phyloP scores from a whole-genome alignment of 2,113 vertebrate genomes.

The Hepsetus odoe region DNA sequence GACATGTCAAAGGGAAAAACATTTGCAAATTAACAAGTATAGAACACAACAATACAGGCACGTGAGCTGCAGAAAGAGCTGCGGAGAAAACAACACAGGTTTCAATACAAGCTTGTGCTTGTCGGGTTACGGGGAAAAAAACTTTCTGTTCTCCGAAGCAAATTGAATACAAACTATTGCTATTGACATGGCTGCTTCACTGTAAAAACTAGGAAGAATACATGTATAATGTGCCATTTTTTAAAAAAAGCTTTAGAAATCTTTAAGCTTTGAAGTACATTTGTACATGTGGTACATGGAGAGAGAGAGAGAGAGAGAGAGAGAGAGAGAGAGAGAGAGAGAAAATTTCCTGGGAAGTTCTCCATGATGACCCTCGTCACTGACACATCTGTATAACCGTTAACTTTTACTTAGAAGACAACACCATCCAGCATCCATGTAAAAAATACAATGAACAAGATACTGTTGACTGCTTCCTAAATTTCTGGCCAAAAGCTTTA shows the following conservation, averaged over 20 bases:
- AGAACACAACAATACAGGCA: conserved; percentile 44
- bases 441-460: background rate
- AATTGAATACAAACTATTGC: conserved; percentile 5
- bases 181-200: background rate
- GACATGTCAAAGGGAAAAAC: conserved; percentile 59
- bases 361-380: background rate
- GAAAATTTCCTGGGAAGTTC: too few relatives aligned
- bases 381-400: conserved; percentile 16
- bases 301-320: background rate
- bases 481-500: conserved; percentile 16
- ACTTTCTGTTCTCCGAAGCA: background rate
- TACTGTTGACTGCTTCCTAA: background rate
- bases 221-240: background rate
- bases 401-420: too few relatives aligned
- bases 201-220: background rate
- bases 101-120: conserved; percentile 18
- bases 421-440: background rate
- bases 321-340: background rate
- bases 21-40: conserved; percentile 45
- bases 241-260: background rate
- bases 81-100: conserved; percentile 20
- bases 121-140: conserved; percentile 4
- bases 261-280: background rate
- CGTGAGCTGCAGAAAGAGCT: conserved; percentile 9
- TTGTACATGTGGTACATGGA: background rate